phyloP scores from a whole-genome alignment of 2,113 vertebrate genomes.

The Grantiella picta region DNA sequence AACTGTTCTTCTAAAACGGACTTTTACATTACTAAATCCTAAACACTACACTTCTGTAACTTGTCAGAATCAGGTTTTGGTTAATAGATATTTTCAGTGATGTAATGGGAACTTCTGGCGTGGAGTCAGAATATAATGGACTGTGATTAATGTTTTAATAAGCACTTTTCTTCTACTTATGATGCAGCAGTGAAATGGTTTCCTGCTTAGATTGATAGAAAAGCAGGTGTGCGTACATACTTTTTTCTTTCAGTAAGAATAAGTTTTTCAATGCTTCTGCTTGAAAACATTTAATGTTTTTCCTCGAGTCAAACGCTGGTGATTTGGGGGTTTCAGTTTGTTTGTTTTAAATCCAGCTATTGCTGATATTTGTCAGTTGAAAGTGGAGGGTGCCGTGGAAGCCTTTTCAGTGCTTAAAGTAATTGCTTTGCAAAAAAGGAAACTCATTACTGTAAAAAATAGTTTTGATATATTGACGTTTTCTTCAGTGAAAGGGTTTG shows the following conservation, averaged over 20 bases:
- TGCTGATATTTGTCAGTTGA: neutral
- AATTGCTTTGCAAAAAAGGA: conserved; percentile 42
- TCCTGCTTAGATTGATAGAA: conserved; percentile 76
- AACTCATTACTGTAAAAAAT: conserved; percentile 33
- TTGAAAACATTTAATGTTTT: conserved; percentile 48
- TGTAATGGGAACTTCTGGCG: conserved; percentile 82
- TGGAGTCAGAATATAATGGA: conserved; percentile 79
- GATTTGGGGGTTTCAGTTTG: conserved; percentile 4
- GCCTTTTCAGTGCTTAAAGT: neutral
- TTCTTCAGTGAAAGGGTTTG: conserved; percentile 25
- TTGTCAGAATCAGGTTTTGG: conserved; percentile 81
- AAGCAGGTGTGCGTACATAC: conserved; percentile 71
- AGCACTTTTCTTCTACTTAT: conserved; percentile 77
- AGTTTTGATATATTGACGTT: conserved; percentile 16
- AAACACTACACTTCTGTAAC: conserved; percentile 77
- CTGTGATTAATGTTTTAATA: conserved; percentile 86
- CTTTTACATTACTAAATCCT: conserved; percentile 75
- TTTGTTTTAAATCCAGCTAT: conserved; percentile 20
- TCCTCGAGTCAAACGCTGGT: neutral
- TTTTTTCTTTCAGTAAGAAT: conserved; percentile 24
- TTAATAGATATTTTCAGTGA: conserved; percentile 83
- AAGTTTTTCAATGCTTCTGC: conserved; percentile 39
- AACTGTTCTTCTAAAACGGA: conserved; percentile 74
- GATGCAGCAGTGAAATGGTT: conserved; percentile 75
- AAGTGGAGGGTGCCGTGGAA: neutral